Percentiles rank a stretch among this genome's conserved stretches.
phyloP scores from a whole-genome alignment of 2,888 invertebrate species.

The Cantharis flavilabris region DNA sequence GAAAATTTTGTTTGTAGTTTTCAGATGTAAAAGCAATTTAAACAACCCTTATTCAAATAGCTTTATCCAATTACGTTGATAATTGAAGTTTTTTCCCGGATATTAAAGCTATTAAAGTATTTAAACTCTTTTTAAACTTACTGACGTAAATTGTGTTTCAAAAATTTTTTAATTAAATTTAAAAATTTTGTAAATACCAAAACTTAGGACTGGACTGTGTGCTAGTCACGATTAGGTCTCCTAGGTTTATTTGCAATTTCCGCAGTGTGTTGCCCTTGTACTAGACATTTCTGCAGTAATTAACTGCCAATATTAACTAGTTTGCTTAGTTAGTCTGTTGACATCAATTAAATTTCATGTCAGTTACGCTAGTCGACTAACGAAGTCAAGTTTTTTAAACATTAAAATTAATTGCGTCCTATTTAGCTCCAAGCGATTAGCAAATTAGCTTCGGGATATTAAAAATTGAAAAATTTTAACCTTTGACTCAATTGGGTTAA shows the following conservation, averaged over 20 bases:
- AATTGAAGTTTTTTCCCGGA: background rate
- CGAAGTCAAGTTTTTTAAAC: background rate
- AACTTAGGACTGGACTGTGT: background rate
- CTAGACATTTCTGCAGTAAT: slow-evolving; percentile 21
- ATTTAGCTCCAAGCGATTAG: background rate
- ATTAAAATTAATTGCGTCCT: background rate
- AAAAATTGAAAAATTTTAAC: background rate
- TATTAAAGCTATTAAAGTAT: background rate
- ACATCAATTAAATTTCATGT: slow-evolving; percentile 11
- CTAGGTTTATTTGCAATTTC: slow-evolving; percentile 28
- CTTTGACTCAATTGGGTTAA: background rate
- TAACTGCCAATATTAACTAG: slow-evolving; percentile 23
- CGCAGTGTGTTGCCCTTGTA: slow-evolving; percentile 13
- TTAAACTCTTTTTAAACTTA: background rate
- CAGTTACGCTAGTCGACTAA: background rate
- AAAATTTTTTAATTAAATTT: background rate
- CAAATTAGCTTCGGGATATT: background rate
- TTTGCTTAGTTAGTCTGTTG: background rate
- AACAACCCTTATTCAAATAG: background rate
- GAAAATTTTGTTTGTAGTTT: background rate
- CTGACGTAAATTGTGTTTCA: background rate
- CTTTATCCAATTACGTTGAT: background rate
- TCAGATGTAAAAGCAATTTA: background rate
- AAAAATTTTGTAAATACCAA: background rate
- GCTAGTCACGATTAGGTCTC: background rate